Conservation (phyloP, 2,888 invertebrate genomes). For the Oxycera nigricornis region DNA sequence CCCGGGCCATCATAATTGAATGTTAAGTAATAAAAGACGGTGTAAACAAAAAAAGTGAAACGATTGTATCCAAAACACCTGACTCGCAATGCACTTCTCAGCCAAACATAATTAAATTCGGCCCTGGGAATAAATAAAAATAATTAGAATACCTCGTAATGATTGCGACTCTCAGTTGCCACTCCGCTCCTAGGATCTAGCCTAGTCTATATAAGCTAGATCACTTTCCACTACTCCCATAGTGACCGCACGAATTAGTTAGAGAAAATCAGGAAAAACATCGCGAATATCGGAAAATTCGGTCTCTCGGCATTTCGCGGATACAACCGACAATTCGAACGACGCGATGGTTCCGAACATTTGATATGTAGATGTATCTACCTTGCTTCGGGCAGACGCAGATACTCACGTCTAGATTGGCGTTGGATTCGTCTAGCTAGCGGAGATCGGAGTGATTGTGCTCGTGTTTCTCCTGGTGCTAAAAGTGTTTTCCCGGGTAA, state of each 20-base stretch:
- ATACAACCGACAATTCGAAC: neutral
- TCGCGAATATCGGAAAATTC: constrained; percentile 25
- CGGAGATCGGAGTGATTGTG: constrained; percentile 21
- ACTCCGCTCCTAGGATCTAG: constrained; percentile 17
- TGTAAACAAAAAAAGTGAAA: neutral
- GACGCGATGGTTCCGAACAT: neutral
- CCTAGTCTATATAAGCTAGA: constrained; percentile 17
- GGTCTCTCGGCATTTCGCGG: constrained; percentile 15
- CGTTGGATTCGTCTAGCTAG: constrained; percentile 11
- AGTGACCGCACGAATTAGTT: neutral
- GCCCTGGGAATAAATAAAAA: constrained; percentile 49
- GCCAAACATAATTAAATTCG: constrained; percentile 44
- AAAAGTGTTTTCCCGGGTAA: constrained; percentile 60
- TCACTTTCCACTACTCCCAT: constrained; percentile 3
- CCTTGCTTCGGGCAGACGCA: neutral
- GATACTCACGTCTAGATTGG: neutral
- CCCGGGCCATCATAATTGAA: constrained; percentile 29
- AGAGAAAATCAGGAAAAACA: constrained; percentile 24
- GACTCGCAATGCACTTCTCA: neutral
- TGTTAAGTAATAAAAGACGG: constrained; percentile 19
- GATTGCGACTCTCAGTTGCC: constrained; percentile 12
- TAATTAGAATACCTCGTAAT: constrained; percentile 44
- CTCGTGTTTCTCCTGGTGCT: constrained; percentile 41
- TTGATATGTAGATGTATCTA: neutral
- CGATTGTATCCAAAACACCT: constrained; percentile 19